phyloP scores from a whole-genome alignment of 2,888 invertebrate species.

The Torymus texanus region DNA sequence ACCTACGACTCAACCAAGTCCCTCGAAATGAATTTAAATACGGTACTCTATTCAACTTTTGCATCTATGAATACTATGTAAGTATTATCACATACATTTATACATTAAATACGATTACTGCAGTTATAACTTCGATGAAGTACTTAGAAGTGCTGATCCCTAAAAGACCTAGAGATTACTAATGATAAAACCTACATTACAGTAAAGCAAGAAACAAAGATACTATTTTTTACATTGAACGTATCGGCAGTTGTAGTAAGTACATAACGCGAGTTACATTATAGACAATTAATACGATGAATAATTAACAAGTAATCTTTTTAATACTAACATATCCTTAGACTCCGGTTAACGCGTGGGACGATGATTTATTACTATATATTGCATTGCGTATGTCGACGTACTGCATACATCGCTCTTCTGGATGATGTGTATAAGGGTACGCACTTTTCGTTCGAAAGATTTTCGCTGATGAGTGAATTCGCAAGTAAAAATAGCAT shows the following conservation, averaged over 20 bases:
- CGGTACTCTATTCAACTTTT: background rate
- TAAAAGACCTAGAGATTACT: background rate
- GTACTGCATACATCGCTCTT: too few species aligned
- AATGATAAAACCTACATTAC: background rate
- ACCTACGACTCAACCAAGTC: too few species aligned
- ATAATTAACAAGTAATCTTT: constrained; percentile 5
- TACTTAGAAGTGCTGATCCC: constrained; percentile 44
- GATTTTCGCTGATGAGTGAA: too few species aligned
- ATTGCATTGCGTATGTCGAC: too few species aligned
- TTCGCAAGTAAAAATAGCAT: too few species aligned
- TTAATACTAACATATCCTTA: constrained; percentile 35
- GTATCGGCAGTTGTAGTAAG: constrained; percentile 1
- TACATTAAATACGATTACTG: background rate
- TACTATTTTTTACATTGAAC: constrained; percentile 40
- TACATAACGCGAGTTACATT: background rate
- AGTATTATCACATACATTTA: background rate
- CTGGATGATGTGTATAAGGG: too few species aligned
- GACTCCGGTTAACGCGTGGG: too few species aligned
- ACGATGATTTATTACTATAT: too few species aligned
- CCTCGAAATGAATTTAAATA: too few species aligned
- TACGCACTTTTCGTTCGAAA: too few species aligned
- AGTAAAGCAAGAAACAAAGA: constrained; percentile 2
- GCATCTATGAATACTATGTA: background rate
- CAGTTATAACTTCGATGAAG: constrained; percentile 13
- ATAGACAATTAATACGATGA: background rate